These are phyloP conservation scores for Mellilla xanthometata DNA, from an alignment of 2,888 invertebrate genomes.

Conservation along the genomic window DNA sequence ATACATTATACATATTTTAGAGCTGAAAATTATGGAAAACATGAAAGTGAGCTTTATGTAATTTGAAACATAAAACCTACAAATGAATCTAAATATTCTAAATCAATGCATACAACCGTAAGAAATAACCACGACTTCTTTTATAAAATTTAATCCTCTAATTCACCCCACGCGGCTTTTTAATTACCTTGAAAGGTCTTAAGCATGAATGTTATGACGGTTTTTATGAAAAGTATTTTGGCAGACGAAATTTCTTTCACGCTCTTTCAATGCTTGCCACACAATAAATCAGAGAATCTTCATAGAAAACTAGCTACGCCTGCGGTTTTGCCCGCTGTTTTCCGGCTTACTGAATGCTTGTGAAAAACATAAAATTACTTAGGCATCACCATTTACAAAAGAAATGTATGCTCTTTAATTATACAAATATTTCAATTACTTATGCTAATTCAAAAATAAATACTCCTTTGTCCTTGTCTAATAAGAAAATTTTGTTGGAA, in stretches of 20 bases:
- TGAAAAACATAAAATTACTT: too few relatives aligned
- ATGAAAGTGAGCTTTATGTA: too few relatives aligned
- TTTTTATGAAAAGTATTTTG: conserved; percentile 78
- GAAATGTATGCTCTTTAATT: too few relatives aligned
- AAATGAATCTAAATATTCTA: too few relatives aligned
- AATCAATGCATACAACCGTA: conserved; percentile 49
- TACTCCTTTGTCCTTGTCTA: too few relatives aligned
- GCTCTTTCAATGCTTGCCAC: conserved; percentile 65
- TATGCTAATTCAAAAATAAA: too few relatives aligned
- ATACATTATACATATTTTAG: too few relatives aligned
- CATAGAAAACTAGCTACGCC: not conserved
- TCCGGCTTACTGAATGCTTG: not conserved
- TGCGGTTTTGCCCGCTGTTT: not conserved
- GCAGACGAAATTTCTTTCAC: conserved; percentile 60
- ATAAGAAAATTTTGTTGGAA: too few relatives aligned
- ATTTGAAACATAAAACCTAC: too few relatives aligned
- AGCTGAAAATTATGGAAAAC: too few relatives aligned
- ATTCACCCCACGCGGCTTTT: conserved; percentile 65
- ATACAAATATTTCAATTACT: too few relatives aligned
- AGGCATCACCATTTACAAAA: too few relatives aligned
- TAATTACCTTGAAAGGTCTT: conserved; percentile 81
- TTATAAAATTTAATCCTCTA: conserved; percentile 75
- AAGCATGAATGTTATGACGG: conserved; percentile 79
- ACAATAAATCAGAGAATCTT: conserved; percentile 63
- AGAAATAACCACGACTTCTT: conserved; percentile 72